phyloP scores from a whole-genome alignment of 23 tunicate genomes.

The Halocynthia roretzi region DNA sequence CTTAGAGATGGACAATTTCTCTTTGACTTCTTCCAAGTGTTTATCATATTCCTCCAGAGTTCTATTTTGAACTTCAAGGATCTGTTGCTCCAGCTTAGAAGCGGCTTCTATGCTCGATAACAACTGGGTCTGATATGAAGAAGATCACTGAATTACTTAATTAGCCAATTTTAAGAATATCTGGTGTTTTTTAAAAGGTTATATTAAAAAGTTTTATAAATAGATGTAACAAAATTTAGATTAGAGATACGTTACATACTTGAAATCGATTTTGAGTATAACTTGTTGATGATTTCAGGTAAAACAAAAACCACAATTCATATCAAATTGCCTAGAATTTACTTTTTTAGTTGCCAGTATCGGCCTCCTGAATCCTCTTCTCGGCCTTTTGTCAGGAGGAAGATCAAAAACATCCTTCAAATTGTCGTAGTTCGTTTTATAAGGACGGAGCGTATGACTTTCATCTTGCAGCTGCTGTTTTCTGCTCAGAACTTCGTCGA shows the following conservation, averaged over 20 bases:
- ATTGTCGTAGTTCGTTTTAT: constrained; percentile 64
- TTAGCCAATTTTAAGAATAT: too few relatives aligned
- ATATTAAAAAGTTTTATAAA: too few relatives aligned
- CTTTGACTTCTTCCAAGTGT: constrained; percentile 74
- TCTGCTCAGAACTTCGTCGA: constrained; percentile 5
- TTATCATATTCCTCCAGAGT: constrained; percentile 79
- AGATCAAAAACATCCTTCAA: constrained; percentile 81
- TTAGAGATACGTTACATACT: too few relatives aligned
- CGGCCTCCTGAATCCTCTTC: constrained; percentile 80
- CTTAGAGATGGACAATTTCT: constrained; percentile 23
- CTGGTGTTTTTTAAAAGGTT: too few relatives aligned
- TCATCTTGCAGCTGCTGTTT: constrained; percentile 20
- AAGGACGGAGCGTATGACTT: constrained; percentile 36
- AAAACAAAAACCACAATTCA: too few relatives aligned
- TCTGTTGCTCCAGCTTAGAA: constrained; percentile 82
- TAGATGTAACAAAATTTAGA: too few relatives aligned
- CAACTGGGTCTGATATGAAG: constrained; percentile 51
- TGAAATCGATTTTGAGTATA: too few relatives aligned
- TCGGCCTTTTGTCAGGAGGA: constrained; percentile 77
- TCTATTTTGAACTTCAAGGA: constrained; percentile 69
- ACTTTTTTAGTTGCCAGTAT: constrained; percentile 84
- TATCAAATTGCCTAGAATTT: not conserved
- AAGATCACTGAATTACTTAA: not conserved
- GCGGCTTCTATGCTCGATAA: constrained; percentile 79
- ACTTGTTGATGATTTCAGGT: too few relatives aligned